Base-by-base conservation (phyloP, 1,140 invertebrate species). In the Chymomyza costata region DNA sequence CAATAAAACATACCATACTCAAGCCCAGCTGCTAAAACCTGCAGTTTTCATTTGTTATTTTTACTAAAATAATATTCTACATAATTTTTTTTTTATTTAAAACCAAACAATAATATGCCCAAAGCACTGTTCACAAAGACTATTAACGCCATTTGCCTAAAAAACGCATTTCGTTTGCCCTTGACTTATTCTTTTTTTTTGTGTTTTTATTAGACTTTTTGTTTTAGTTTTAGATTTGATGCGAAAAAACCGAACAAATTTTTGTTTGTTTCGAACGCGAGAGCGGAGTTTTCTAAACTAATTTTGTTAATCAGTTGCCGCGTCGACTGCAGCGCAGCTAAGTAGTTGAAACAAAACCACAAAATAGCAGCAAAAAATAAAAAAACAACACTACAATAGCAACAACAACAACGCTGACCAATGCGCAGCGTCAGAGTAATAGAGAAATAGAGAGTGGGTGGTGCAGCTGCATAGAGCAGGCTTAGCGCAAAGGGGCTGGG, bases 231-330 rank as follows among this genome's bases (percentile, higher is more conserved):
- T 16, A 30, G 43, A 45, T 59, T 40, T 53, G 37, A 54, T 41
- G 49, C 59, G 57, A 49, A 78, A 78, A 60, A 80, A 68, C 64
- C 73, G 73, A 80, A 80, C 55, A 64, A 61, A 73, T 61, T 73
- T 76, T 57, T 55, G 63, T 66, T 70, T 80, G 73, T 73, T 81
- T 80, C 73, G 73, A 80, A 80, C 73, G 74, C 73, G 73, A 61
- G 59, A 60, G 68, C 74, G 61, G 73, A 80, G 73, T 73, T 80
- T 80, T 80, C 73, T 80, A 80, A 80, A 80, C 73, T 80, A 80
- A 80, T 80, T 78, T 80, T 80, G 73, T 73, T 80, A 80, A 80
- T 80, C 73, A 80, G 67, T 60, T 58, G 64, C 44, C 41, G 61
- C 71, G 67, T 30, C 35, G 52, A 43, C n/a, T n/a, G n/a, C n/a